Percentiles rank a stretch among this genome's conserved stretches.
These are phyloP conservation scores for Papio anubis DNA, from an alignment of 2,113 vertebrate species.

Conservation along the genomic window DNA sequence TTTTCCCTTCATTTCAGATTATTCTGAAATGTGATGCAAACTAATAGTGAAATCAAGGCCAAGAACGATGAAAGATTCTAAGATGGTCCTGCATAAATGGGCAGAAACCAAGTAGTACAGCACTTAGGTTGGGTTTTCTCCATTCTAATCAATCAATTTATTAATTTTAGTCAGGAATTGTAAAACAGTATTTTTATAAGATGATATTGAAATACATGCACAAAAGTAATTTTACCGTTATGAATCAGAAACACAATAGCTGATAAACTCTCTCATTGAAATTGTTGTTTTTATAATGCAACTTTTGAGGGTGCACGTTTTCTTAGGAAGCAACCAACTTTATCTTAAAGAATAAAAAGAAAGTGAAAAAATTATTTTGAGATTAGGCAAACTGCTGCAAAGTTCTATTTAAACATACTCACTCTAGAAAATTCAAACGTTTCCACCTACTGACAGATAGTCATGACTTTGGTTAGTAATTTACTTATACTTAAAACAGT, in stretches of 20 bases:
- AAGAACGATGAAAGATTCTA: not conserved
- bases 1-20: not conserved
- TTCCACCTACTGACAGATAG: not conserved
- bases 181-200: slow-evolving; percentile 4
- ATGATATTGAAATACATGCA: not conserved
- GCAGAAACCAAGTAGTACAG: not conserved
- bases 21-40: not conserved
- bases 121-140: not conserved
- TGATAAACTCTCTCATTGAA: not conserved
- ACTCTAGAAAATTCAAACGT: not conserved
- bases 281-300: not conserved
- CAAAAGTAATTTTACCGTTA: not conserved
- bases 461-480: not conserved
- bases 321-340: not conserved
- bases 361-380: not conserved
- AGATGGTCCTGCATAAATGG: not conserved
- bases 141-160: not conserved
- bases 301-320: not conserved
- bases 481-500: not conserved
- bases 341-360: not conserved
- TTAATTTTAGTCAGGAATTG: not conserved
- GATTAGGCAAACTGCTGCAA: not conserved
- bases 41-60: not conserved
- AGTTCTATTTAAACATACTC: not conserved
- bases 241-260: not conserved